Conservation (phyloP, 2,888 invertebrate species). For the Charanyca ferruginea region DNA sequence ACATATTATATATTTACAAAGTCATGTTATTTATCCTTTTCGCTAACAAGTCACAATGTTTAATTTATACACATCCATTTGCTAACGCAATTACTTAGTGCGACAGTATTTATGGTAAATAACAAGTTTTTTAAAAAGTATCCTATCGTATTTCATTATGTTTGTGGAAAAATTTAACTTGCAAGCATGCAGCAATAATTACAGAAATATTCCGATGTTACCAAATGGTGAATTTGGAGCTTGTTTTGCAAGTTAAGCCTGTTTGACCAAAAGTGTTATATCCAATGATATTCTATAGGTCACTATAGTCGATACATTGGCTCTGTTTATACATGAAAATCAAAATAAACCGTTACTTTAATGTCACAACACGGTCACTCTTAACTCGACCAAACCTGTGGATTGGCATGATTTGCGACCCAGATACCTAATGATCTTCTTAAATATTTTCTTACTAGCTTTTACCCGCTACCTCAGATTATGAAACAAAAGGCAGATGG, state of each 20-base stretch:
- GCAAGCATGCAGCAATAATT: slow-evolving; percentile 1
- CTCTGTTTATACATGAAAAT: not conserved
- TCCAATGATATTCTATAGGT: slow-evolving; percentile 36
- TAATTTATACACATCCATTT: slow-evolving; percentile 31
- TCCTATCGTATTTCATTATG: slow-evolving; percentile 13
- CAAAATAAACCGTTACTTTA: slow-evolving; percentile 23
- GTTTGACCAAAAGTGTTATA: slow-evolving; percentile 9
- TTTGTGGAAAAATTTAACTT: slow-evolving; percentile 24
- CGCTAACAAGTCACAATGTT: not conserved
- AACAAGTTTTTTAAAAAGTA: slow-evolving; percentile 28
- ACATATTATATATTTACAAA: not conserved
- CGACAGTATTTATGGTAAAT: slow-evolving; percentile 18
- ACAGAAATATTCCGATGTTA: slow-evolving; percentile 19
- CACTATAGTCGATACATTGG: not conserved
- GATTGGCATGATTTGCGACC: slow-evolving; percentile 11
- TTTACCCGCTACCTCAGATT: too few relatives aligned
- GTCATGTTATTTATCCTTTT: not conserved
- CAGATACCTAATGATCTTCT: slow-evolving; percentile 1
- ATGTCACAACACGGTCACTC: not conserved
- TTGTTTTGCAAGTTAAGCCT: slow-evolving; percentile 19
- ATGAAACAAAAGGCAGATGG: too few relatives aligned
- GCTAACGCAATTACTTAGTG: slow-evolving; percentile 2
- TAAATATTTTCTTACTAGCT: not conserved
- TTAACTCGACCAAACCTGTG: slow-evolving; percentile 22
- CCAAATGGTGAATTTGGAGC: slow-evolving; percentile 14